Conservation (phyloP, 2,797 vertebrate genomes). For the Poeciliopsis infans region DNA sequence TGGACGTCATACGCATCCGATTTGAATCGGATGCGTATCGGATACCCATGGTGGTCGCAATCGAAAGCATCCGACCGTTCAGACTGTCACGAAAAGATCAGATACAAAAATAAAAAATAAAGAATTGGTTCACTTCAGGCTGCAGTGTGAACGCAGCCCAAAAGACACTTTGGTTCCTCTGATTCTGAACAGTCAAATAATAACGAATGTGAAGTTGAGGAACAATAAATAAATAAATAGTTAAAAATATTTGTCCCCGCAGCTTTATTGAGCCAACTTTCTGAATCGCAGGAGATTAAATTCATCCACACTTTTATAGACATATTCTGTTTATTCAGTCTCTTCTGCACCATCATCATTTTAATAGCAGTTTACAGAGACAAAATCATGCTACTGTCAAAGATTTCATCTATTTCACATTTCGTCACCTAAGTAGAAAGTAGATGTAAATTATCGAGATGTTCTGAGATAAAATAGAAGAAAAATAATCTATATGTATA, state of each 20-base stretch:
- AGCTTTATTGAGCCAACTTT: slow-evolving; percentile 48
- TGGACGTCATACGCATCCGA: no score
- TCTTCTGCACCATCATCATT: not conserved
- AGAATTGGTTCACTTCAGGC: no score
- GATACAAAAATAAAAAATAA: no score
- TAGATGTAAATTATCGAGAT: not conserved
- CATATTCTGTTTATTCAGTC: not conserved
- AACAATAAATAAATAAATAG: slow-evolving; percentile 27
- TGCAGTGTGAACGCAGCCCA: no score
- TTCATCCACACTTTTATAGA: not conserved
- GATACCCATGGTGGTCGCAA: no score
- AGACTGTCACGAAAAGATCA: no score
- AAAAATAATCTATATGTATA: not conserved
- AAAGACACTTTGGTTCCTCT: slow-evolving; percentile 1
- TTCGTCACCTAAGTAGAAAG: not conserved
- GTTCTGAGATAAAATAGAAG: not conserved
- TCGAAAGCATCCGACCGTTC: no score
- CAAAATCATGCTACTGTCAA: not conserved
- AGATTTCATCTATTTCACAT: not conserved
- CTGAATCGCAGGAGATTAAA: not conserved
- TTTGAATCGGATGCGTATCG: no score
- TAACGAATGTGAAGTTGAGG: slow-evolving; percentile 36
- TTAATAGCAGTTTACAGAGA: not conserved
- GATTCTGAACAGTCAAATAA: not conserved
- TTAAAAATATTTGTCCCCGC: slow-evolving; percentile 11